A percentile compares a stretch with the other conserved stretches of the same genome.
Conservation (phyloP, 2,797 vertebrate species). For the Sphenodon punctatus region DNA sequence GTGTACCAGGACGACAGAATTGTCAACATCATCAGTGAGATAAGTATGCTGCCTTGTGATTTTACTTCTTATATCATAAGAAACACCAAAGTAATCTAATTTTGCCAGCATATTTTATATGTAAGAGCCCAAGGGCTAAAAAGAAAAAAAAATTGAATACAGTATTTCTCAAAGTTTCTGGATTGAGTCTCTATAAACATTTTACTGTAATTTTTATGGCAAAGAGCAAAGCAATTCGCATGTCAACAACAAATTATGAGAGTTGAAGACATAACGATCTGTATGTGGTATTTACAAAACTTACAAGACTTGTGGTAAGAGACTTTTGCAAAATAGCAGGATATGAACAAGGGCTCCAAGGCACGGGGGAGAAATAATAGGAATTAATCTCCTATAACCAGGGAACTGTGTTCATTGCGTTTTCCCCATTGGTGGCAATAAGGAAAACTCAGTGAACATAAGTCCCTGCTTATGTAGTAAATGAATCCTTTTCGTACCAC, state of each 20-base stretch:
- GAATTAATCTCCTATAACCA: too few species aligned
- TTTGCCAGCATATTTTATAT: background rate
- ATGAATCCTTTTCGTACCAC: too few species aligned
- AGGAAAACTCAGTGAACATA: too few species aligned
- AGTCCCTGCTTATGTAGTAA: too few species aligned
- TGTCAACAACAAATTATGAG: background rate
- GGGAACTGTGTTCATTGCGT: too few species aligned
- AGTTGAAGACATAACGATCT: background rate
- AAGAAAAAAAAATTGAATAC: too few species aligned
- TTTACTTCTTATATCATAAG: background rate
- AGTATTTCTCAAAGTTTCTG: accelerated
- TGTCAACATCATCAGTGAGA: accelerated
- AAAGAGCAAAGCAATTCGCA: accelerated
- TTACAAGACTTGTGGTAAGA: background rate
- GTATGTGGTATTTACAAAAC: background rate
- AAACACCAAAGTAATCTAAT: background rate
- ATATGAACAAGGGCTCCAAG: too few species aligned
- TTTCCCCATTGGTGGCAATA: too few species aligned
- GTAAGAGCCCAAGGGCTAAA: accelerated
- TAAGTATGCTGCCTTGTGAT: accelerated
- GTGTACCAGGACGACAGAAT: accelerated
- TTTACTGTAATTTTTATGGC: accelerated
- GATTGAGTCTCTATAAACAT: background rate
- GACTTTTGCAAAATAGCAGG: background rate
- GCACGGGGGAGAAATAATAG: too few species aligned